phyloP scores from a whole-genome alignment of 2,797 vertebrate genomes.

The Phylloscopus collybita region DNA sequence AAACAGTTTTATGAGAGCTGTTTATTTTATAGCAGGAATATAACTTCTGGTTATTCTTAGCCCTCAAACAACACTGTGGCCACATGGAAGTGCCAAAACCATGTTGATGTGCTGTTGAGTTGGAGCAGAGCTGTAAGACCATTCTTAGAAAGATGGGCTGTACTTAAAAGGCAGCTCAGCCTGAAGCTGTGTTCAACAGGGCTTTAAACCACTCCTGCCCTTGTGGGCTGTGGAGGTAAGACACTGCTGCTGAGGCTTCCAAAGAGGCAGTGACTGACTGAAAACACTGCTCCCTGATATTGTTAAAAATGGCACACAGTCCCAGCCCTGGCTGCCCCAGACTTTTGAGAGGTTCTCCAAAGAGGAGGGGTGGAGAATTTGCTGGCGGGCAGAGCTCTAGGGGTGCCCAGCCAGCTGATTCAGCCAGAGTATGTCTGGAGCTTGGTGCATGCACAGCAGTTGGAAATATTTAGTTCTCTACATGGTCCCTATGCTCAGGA shows the following conservation, averaged over 20 bases:
- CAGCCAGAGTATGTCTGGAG: conserved; percentile 25
- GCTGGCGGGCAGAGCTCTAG: neutral
- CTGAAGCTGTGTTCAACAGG: neutral
- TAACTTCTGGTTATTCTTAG: neutral
- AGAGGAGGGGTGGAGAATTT: neutral
- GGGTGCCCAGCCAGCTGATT: neutral
- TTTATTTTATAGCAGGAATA: neutral
- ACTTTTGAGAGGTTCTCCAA: neutral
- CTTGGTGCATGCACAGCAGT: conserved; percentile 13
- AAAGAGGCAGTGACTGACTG: neutral
- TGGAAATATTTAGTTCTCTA: conserved; percentile 44
- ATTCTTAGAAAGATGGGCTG: neutral
- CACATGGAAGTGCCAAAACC: neutral
- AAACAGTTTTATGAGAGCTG: neutral
- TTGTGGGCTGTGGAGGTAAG: neutral
- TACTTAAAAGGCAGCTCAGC: neutral
- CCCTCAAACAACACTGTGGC: neutral
- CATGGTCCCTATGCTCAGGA: neutral
- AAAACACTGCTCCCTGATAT: neutral
- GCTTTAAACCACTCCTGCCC: neutral
- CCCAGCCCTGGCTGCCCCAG: neutral
- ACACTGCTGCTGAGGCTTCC: neutral
- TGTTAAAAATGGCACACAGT: neutral
- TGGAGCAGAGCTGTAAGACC: neutral
- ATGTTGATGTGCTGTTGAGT: neutral